Base-by-base conservation (phyloP, 2,797 vertebrate species). In the Nannoperca australis region DNA sequence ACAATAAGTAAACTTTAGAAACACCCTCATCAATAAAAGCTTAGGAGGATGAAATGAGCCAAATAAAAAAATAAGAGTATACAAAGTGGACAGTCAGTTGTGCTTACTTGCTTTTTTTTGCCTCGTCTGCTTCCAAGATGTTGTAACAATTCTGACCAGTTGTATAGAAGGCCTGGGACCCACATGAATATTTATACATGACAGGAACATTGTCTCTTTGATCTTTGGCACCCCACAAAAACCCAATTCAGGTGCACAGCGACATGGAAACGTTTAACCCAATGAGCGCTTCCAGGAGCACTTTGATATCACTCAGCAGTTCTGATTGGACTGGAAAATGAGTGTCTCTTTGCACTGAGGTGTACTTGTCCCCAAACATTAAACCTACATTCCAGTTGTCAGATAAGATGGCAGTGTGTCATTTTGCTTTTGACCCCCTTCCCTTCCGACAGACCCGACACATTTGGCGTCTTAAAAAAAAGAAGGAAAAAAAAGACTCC, bases 341-440 rank as follows among this genome's bases (percentile, higher is more conserved):
- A 85, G 75, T 82, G 79, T 87, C 76, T 88, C 90, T 91, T 88
- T 72, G 84, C 89, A 88, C 83, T 75, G 86, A 89, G 90, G 92
- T 91, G 91, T 73, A 73, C 80, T 85, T 73, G 82, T 89, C 89
- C 82, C 78, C 84, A 81, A 90, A 92, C 70, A 76, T 79, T 85
- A 91, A 89, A 91, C 88, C 89, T 93, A 94, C 92, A 94, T 96
- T 96, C 95, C 95, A 96, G 95, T 95, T 96, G 95, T 94, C 90
- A 93, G 88, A 94, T 82, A 94, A 91, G 82, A 92, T 86, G 88
- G 86, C 90, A 85, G 85, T 87, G 91, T 92, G 91, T 93, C 83
- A 90, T 93, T 95, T 91, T 91, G 45, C 76, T 58, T 77, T 79
- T 78, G 36, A 74, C 81, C 86, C 79, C 79, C 51, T 76, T 51